These are phyloP conservation scores for Julus scanicus DNA, from an alignment of 2,888 invertebrate species.

Conservation along the genomic window DNA sequence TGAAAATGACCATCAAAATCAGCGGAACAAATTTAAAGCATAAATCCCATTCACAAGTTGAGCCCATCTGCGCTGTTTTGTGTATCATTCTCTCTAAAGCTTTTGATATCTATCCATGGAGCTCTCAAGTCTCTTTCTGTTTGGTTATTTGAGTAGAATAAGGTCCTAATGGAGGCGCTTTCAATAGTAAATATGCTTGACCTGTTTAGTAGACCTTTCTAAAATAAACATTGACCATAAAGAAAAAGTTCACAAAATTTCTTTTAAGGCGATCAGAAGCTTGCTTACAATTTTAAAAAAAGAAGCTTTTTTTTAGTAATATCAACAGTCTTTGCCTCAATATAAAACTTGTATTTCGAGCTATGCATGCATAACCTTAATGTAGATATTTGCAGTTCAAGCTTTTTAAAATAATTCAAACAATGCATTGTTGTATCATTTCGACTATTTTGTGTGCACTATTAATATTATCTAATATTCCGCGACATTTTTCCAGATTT, in stretches of 20 bases:
- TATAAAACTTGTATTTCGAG: too few species aligned
- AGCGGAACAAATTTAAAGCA: neutral
- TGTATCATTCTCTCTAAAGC: neutral
- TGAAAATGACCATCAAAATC: conserved; percentile 14
- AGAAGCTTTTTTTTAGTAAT: neutral
- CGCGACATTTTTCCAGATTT: neutral
- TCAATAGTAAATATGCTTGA: neutral
- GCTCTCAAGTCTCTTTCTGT: neutral
- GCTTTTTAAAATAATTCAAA: too few species aligned
- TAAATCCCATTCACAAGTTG: neutral
- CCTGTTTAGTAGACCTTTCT: neutral
- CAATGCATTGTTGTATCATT: too few species aligned
- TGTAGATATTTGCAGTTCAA: too few species aligned
- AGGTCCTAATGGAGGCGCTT: neutral
- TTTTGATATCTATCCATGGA: neutral
- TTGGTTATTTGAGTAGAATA: neutral
- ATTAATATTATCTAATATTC: too few species aligned
- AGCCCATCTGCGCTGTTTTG: neutral
- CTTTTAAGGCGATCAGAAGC: neutral
- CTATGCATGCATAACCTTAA: too few species aligned
- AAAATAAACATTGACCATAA: neutral
- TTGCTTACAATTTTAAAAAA: neutral
- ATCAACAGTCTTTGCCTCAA: neutral
- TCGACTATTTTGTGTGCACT: too few species aligned
- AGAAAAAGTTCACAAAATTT: neutral